Base-by-base conservation (phyloP, 2,888 invertebrate genomes). In the Aphelenchoides bicaudatus region DNA sequence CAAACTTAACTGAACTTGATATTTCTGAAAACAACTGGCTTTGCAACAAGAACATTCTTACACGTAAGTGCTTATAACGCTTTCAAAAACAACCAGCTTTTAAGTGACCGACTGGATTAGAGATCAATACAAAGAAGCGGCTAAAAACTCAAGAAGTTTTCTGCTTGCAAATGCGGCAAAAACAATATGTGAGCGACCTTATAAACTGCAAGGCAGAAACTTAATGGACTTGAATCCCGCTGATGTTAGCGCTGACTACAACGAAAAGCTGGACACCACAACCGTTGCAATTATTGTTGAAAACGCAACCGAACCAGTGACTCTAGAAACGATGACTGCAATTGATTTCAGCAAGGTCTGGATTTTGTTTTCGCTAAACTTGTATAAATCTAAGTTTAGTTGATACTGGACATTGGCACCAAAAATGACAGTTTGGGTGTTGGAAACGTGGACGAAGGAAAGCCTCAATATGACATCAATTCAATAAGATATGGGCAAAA, bases 21-120 rank as follows among this genome's bases (percentile, higher is more conserved):
- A 62, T 82, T 28, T 78, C 79, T 34, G 79, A 78, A 1, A 82
- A 82, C 59, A 77, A n/a, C n/a, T n/a, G n/a, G n/a, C n/a, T n/a
- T n/a, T n/a, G n/a, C n/a, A n/a, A n/a, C n/a, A n/a, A n/a, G n/a
- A n/a, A n/a, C n/a, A n/a, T n/a, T n/a, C n/a, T 48, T 19, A 16
- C 27, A 48, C 29, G 23, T 5, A 8, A 51, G 6, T 5, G 19
- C 2, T 1, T 19, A 25, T 39, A 23, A 5, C n/a, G 21, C 29
- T 52, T 38, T 38, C n/a, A 16, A 37, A 2, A 16, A 19, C 16
- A 2, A 25, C 1, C 13, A 8, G 37, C 6, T 30, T 16, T 61
- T 67, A 30, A 74, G 75, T 74, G 38, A 62, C 70, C 8, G 61
- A 57, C 43, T 60, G 63, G 13, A 64, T 74, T 3, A 68, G 71